A percentile compares a stretch with the other conserved stretches of the same genome.
These are phyloP conservation scores for Alouatta caraya DNA, from an alignment of 2,797 vertebrate genomes.

Conservation along the genomic window DNA sequence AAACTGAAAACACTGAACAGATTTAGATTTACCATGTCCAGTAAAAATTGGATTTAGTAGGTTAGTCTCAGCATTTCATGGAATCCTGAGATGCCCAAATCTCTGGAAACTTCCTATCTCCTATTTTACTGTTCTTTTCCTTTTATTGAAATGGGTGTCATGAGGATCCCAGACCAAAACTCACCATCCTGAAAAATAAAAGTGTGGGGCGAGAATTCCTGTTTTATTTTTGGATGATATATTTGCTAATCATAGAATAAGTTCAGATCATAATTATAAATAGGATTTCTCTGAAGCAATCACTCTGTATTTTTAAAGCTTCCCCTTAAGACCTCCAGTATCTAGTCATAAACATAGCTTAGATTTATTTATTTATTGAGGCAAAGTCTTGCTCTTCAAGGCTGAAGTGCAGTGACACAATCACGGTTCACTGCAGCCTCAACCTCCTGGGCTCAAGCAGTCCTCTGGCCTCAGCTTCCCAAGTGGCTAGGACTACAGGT, in stretches of 20 bases:
- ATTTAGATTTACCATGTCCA: neutral
- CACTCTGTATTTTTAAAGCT: neutral
- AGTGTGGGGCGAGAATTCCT: neutral
- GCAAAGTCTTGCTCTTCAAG: neutral
- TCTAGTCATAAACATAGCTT: neutral
- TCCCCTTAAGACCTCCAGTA: neutral
- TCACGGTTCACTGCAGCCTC: neutral
- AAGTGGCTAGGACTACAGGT: neutral
- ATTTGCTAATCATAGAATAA: neutral
- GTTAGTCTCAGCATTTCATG: neutral
- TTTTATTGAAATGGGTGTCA: slow-evolving; percentile 18
- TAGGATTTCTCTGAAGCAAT: neutral
- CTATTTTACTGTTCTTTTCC: neutral
- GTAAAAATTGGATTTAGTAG: neutral
- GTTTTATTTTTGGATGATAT: neutral
- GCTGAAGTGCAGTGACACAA: neutral
- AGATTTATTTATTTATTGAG: neutral
- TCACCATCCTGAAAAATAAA: slow-evolving; percentile 2
- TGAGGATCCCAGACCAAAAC: neutral
- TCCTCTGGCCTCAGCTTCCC: neutral
- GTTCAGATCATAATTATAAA: neutral
- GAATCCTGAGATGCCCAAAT: neutral
- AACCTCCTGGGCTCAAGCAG: neutral
- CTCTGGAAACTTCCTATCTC: neutral
- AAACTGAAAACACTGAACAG: neutral